Evolutionary conservation across 2,888 invertebrate genomes (phyloP), one percentile per base, ranked within the genome.

Genomic region (Bedellia somnulentella): DNA sequence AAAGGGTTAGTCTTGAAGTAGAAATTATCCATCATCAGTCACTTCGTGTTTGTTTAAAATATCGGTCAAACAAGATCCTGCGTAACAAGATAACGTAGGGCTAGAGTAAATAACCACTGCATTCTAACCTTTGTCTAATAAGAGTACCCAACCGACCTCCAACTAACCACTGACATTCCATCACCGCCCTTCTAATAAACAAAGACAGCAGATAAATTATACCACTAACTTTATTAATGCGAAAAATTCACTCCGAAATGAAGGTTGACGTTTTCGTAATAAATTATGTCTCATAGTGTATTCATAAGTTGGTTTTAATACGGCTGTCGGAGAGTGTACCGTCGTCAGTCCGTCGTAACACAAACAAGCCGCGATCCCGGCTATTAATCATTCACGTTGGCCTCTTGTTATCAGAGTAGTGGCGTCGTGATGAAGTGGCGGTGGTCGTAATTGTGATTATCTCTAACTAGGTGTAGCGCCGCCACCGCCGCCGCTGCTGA

Each of bases 381-480:
- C 58, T 61, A 70, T 70, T 66, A 71, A 70, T 70, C 61, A 71
- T 68, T 67, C 62, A 61, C 47, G 33, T 35, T 41, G 43, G 46
- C 51, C 55, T 45, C 56, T 56, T 54, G 60, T 62, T 66, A 67
- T 67, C 58, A n/a, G 55, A 62, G 52, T 61, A 53, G 60, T 44
- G 54, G 55, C 46, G 42, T 36, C 56, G 60, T 66, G 63, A 66
- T 64, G 60, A 63, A 67, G 60, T 61, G 53, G 59, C 47, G 61
- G 61, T 52, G 49, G 35, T 42, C 52, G 58, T 66, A 66, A 67
- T 68, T 61, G 57, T 58, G 56, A 62, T 61, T 52, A 61, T 50
- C 51, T 43, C 46, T 55, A 60, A 66, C 57, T 58, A 57, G 55
- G 46, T 53, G 56, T 44, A 47, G 53, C 22, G n/a, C n/a, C n/a